Evolutionary conservation across 2,797 vertebrate genomes (phyloP), one percentile per base, ranked within the genome.

Genomic region (Darevskia mixta): DNA sequence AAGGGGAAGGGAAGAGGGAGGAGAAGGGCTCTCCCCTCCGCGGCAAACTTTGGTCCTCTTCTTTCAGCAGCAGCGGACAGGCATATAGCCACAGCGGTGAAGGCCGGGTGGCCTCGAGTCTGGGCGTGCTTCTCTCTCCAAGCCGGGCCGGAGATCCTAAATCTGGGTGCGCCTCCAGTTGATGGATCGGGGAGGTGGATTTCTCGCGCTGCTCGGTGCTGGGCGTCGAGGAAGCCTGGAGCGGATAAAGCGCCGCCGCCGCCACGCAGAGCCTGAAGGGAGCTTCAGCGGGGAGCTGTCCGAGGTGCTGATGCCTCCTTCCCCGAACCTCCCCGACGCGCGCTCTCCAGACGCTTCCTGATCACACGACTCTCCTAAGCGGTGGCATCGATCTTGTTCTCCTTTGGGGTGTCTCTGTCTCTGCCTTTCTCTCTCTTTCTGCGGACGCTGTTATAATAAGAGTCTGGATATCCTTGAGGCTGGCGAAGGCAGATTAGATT

Each of bases 11-110:
- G 32, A 84, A 85, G 45, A 17, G 81, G 41, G 27, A 10, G 38
- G 3, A 76, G 79, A 91, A 89, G 89, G 73, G 71, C 73, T 58
- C 90, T 91, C 93, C 87, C 84, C 92, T 90, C 88, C 94, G 32
- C 92, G 93, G 92, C 78, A 95, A 97, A 96, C 93, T 96, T 97
- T 97, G 95, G 90, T 92, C 92, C 94, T 93, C 95, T 91, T 83
- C 91, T 55, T 55, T 55, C 49, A 55, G 49, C 49, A 55, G 49
- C 91, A 83, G 90, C 71, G 89, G 78, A 89, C 83, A 87, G 92
- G 94, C 86, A 87, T 94, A 94, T 96, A 55, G 49, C 92, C 88
- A 92, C 92, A 87, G 83, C 86, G 38, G 41, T 58, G 91, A 29
- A 83, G 66, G 23, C 7, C 45, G 4, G 20, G 4, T 5, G 25